phyloP scores from a whole-genome alignment of 2,113 vertebrate genomes.

The Chamaea fasciata region DNA sequence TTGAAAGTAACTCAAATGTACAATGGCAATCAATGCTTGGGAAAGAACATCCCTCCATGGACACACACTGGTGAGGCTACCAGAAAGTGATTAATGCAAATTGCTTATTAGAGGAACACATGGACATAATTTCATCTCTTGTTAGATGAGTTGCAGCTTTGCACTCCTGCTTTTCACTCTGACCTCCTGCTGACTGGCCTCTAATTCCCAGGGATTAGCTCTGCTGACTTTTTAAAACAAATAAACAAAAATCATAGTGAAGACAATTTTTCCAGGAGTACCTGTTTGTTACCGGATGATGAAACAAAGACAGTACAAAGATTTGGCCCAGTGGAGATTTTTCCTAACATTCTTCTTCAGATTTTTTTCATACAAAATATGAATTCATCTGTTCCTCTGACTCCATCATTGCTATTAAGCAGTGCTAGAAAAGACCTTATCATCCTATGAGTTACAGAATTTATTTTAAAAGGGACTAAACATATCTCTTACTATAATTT shows the following conservation, averaged over 20 bases:
- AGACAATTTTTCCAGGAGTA: neutral
- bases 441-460: neutral
- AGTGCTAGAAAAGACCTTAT: neutral
- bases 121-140: neutral
- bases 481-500: neutral
- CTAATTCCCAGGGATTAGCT: neutral
- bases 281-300: neutral
- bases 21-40: neutral
- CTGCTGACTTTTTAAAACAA: neutral
- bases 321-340: neutral
- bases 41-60: neutral
- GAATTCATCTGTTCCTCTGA: neutral
- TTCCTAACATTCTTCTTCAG: neutral
- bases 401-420: neutral
- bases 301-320: neutral
- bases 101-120: neutral
- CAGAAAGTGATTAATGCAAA: constrained; percentile 25
- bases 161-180: neutral
- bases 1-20: neutral
- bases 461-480: neutral
- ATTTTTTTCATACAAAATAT: neutral
- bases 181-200: neutral
- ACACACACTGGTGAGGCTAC: neutral
- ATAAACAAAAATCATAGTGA: neutral
- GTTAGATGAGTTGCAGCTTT: neutral